Conservation (phyloP, 2,797 vertebrate species). For the Coregonus ussuriensis region DNA sequence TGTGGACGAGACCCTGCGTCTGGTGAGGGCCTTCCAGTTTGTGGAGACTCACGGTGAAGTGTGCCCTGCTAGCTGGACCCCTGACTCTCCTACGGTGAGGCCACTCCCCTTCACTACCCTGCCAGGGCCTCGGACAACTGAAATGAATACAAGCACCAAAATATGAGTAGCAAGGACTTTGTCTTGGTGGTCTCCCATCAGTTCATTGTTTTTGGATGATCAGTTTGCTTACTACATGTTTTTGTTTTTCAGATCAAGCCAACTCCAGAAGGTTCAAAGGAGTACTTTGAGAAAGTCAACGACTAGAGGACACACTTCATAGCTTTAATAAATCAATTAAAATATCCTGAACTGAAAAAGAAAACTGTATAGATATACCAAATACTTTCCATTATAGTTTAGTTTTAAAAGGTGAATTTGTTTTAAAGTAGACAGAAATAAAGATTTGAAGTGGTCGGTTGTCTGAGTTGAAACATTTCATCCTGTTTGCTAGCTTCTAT, state of each 20-base stretch:
- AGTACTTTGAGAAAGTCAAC: slow-evolving; percentile 93
- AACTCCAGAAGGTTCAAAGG: slow-evolving; percentile 89
- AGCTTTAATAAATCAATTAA: background rate
- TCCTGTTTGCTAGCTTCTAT: background rate
- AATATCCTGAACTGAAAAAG: slow-evolving; percentile 6
- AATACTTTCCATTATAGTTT: background rate
- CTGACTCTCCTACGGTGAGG: slow-evolving; percentile 89
- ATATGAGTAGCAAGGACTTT: too few species aligned
- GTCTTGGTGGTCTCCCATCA: too few species aligned
- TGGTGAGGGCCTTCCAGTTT: slow-evolving; percentile 95
- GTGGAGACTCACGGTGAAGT: slow-evolving; percentile 96
- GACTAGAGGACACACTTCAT: slow-evolving; percentile 43
- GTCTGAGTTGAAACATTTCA: background rate
- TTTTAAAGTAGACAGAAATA: slow-evolving; percentile 1
- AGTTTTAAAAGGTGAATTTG: slow-evolving; percentile 27
- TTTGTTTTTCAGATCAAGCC: slow-evolving; percentile 89
- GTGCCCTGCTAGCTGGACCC: slow-evolving; percentile 95
- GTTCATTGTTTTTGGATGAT: background rate
- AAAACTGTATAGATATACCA: background rate
- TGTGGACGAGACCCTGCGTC: slow-evolving; percentile 90
- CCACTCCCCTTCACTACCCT: background rate
- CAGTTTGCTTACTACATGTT: slow-evolving; percentile 9
- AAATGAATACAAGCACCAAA: too few species aligned
- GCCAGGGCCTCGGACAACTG: too few species aligned
- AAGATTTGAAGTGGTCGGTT: background rate